Evolutionary conservation across 1,140 invertebrate genomes (phyloP).

Genomic region (Gonatopus flavifemur): DNA sequence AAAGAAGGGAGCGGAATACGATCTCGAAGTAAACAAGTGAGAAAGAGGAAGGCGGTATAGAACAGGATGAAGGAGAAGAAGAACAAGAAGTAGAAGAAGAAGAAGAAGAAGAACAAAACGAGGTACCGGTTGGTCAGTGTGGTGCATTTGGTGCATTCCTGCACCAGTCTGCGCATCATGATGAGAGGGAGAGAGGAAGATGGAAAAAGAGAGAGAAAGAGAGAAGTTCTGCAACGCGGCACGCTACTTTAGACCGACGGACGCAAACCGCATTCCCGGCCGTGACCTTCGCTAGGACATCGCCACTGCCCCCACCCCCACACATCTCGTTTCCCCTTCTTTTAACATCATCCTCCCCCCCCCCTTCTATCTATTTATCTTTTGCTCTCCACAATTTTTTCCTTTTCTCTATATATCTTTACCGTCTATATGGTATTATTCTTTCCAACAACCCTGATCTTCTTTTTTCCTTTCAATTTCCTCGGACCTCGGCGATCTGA

Average conservation of each 20-base stretch:
- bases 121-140: constrained; percentile 38
- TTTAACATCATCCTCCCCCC: constrained; percentile 19
- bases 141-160: constrained; percentile 53
- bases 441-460: no score
- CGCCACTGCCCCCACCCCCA: constrained; percentile 48
- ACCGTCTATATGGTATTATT: no score
- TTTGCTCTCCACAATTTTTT: constrained; percentile 1
- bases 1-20: constrained; percentile 16
- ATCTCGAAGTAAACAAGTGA: constrained; percentile 52
- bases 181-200: constrained; percentile 8
- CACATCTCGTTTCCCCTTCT: constrained; percentile 12
- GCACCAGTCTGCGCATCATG: constrained; percentile 40
- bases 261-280: constrained; percentile 57
- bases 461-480: no score
- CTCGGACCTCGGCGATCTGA: no score
- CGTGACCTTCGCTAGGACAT: constrained; percentile 62
- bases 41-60: constrained; percentile 24
- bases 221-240: constrained; percentile 36
- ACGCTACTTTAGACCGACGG: constrained; percentile 50
- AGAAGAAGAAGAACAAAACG: constrained; percentile 28
- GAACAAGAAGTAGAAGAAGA: constrained; percentile 31
- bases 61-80: constrained; percentile 28
- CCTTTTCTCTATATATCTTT: no score
- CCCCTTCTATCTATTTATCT: constrained; percentile 5
- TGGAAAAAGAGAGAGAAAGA: constrained; percentile 13